Conservation (phyloP, 2,888 invertebrate species). For the Linyphia triangularis region DNA sequence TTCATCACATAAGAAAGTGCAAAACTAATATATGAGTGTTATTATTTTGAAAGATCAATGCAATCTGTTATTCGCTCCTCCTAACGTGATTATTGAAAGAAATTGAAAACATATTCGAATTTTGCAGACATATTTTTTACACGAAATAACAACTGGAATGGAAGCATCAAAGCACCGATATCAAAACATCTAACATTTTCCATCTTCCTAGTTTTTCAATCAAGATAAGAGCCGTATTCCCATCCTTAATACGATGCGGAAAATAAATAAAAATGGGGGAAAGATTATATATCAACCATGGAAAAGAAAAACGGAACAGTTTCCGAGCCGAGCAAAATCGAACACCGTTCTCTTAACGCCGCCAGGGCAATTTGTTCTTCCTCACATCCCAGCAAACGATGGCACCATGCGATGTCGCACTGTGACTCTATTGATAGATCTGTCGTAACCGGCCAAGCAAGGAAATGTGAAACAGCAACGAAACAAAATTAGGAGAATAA, state of each 20-base stretch:
- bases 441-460: constrained; percentile 5
- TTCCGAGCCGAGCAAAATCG: background rate
- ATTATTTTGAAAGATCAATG: too few species aligned
- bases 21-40: too few species aligned
- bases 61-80: too few species aligned
- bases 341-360: background rate
- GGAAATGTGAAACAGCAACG: background rate
- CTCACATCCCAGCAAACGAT: background rate
- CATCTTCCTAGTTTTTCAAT: too few species aligned
- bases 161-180: too few species aligned
- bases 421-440: constrained; percentile 19
- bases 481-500: constrained; percentile 13
- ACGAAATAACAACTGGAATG: too few species aligned
- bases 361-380: background rate
- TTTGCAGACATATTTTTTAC: too few species aligned
- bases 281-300: background rate
- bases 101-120: too few species aligned
- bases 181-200: background rate
- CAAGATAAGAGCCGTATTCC: background rate
- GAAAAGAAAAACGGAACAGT: background rate
- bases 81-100: too few species aligned
- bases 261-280: background rate
- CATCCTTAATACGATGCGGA: background rate
- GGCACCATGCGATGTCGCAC: background rate
- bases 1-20: too few species aligned